These are phyloP conservation scores for Drosophila pallidifrons DNA, from an alignment of 1,140 invertebrate species.

Conservation along the genomic window DNA sequence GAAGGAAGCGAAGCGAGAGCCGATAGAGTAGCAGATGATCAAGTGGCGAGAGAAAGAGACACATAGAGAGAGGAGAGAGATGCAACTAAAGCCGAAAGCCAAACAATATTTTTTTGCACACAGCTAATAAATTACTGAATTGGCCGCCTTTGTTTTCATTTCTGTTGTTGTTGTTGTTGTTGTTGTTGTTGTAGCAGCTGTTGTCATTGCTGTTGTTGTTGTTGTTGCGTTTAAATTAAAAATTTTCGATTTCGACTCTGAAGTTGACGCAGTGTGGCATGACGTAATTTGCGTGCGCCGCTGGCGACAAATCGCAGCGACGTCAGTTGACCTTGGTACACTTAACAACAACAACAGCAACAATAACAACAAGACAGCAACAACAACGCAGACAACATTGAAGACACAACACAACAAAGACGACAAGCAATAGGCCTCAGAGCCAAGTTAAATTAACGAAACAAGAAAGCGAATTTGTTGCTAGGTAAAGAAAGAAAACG, in stretches of 20 bases:
- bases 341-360: constrained; percentile 56
- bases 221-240: constrained; percentile 51
- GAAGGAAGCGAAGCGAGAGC: neutral
- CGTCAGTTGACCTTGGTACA: constrained; percentile 75
- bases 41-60: neutral
- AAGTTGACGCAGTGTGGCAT: constrained; percentile 23
- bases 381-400: constrained; percentile 6
- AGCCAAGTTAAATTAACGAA: constrained; percentile 9
- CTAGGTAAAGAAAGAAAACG: neutral
- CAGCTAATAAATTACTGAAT: constrained; percentile 78
- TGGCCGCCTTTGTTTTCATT: constrained; percentile 52
- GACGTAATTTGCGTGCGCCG: constrained; percentile 72
- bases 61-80: no score
- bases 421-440: constrained; percentile 34
- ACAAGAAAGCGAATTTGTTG: constrained; percentile 10
- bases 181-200: neutral
- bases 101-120: constrained; percentile 53
- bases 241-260: constrained; percentile 61
- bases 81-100: constrained; percentile 1
- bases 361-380: constrained; percentile 26
- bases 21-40: neutral
- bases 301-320: constrained; percentile 37
- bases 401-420: constrained; percentile 2
- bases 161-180: neutral
- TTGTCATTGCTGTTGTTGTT: constrained; percentile 15